Conservation (phyloP, 2,113 vertebrate genomes). For the Theristicus caerulescens region DNA sequence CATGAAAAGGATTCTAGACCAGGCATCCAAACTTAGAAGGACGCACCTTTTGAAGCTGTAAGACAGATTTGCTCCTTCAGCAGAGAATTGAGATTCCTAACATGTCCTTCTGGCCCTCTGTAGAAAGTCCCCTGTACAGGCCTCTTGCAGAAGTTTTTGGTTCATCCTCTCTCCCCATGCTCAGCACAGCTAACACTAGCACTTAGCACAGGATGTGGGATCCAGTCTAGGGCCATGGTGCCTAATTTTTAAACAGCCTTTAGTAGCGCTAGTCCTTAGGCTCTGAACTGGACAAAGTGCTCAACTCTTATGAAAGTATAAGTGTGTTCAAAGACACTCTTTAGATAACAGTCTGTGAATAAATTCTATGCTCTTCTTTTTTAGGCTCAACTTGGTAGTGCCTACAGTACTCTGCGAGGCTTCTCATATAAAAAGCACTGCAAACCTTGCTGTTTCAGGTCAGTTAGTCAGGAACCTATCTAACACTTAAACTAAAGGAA, state of each 20-base stretch:
- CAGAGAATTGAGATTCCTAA: background rate
- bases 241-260: background rate
- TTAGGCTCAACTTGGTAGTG: background rate
- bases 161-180: background rate
- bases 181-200: background rate
- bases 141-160: background rate
- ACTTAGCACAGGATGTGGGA: background rate
- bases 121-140: background rate
- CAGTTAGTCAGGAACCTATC: background rate
- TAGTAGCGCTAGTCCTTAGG: background rate
- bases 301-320: background rate
- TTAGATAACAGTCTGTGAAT: background rate
- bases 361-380: background rate
- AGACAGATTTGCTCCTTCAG: background rate
- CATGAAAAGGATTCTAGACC: background rate
- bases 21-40: background rate
- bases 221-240: background rate
- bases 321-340: background rate
- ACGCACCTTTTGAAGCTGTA: background rate
- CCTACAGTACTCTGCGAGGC: background rate
- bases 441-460: background rate
- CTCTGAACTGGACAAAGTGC: background rate
- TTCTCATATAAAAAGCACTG: background rate
- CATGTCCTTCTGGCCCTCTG: background rate
- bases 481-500: background rate